phyloP scores from a whole-genome alignment of 53 echinoderm and acorn worm genomes.

The Echinometra lucunter region DNA sequence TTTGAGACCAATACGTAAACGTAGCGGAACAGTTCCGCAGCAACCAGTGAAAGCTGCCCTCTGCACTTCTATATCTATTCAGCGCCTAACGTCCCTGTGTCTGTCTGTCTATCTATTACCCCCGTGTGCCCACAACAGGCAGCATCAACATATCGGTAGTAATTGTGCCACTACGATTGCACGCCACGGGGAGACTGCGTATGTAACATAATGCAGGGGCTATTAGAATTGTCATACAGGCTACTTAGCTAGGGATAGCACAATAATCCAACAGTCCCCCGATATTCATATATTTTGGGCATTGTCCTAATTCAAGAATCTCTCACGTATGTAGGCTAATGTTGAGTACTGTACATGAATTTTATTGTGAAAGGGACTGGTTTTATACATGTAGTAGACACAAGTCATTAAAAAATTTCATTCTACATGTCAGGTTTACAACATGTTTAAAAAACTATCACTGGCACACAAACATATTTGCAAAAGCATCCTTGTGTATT shows the following conservation, averaged over 20 bases:
- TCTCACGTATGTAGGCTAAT: not conserved
- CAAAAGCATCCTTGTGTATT: too few relatives aligned
- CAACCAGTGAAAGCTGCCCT: not conserved
- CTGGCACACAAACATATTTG: too few relatives aligned
- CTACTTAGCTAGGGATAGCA: not conserved
- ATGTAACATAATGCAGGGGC: conserved; percentile 2
- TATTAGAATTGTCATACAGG: not conserved
- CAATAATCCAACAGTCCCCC: not conserved
- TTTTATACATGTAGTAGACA: too few relatives aligned
- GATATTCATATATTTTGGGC: not conserved
- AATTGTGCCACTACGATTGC: not conserved
- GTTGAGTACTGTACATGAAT: not conserved
- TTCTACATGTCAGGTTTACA: too few relatives aligned
- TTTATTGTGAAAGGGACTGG: too few relatives aligned
- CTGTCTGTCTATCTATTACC: conserved; percentile 10
- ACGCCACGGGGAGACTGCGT: not conserved
- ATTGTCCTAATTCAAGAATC: not conserved
- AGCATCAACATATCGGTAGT: not conserved
- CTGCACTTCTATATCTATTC: conserved; percentile 16
- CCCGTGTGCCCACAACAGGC: not conserved
- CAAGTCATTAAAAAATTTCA: too few relatives aligned
- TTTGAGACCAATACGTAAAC: not conserved
- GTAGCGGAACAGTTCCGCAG: not conserved
- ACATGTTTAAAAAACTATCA: too few relatives aligned
- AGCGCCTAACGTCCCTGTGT: not conserved